phyloP scores from a whole-genome alignment of 1,140 invertebrate species.

The Magallana ariakensis region DNA sequence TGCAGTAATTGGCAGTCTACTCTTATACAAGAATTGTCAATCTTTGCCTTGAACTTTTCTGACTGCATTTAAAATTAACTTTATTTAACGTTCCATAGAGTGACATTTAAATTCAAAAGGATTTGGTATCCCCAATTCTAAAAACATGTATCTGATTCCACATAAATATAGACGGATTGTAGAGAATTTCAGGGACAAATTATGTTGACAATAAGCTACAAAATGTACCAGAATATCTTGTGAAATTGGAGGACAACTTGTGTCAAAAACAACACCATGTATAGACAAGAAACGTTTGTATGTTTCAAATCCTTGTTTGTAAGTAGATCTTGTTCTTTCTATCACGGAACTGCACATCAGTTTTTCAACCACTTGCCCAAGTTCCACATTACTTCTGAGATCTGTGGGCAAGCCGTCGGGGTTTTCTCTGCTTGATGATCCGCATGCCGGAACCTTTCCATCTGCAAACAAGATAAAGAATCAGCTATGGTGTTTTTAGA shows the following conservation, averaged over 20 bases:
- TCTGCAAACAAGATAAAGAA: too few species aligned
- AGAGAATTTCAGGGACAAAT: not conserved
- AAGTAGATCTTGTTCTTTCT: not conserved
- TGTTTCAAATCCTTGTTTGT: not conserved
- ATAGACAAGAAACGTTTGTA: not conserved
- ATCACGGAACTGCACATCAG: not conserved
- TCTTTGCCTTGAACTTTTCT: too few species aligned
- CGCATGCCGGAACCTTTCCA: not conserved
- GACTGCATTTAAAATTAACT: too few species aligned
- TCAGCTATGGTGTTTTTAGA: too few species aligned
- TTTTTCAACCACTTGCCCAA: not conserved
- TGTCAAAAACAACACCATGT: not conserved
- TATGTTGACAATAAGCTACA: not conserved
- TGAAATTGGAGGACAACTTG: not conserved
- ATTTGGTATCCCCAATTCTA: not conserved
- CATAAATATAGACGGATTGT: not conserved
- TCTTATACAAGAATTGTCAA: too few species aligned
- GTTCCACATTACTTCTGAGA: not conserved
- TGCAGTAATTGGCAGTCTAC: too few species aligned
- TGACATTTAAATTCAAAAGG: not conserved
- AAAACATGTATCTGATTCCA: slow-evolving; percentile 11
- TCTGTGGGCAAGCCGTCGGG: not conserved
- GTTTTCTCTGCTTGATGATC: not conserved
- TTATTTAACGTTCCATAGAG: not conserved
- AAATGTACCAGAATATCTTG: not conserved